Percentiles rank a stretch among this genome's conserved stretches.
These are phyloP conservation scores for Electrona antarctica DNA, from an alignment of 2,113 vertebrate species.

Conservation along the genomic window DNA sequence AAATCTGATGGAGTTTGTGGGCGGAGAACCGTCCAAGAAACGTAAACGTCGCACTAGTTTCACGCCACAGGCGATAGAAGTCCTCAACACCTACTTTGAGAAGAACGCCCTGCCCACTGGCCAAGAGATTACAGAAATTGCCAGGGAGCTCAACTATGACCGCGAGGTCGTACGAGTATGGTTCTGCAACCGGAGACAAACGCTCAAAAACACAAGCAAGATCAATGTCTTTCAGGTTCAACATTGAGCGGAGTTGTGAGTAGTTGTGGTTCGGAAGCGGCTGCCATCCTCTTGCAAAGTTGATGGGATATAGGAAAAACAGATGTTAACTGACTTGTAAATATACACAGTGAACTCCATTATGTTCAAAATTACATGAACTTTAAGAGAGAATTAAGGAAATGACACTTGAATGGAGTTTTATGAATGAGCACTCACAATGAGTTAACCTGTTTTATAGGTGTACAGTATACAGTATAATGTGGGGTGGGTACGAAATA, in stretches of 20 bases:
- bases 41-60: conserved; percentile 95
- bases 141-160: conserved; percentile 97
- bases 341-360: conserved; percentile 3
- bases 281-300: conserved; percentile 15
- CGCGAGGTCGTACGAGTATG: conserved; percentile 94
- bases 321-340: conserved; percentile 34
- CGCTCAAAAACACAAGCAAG: conserved; percentile 97
- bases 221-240: conserved; percentile 93
- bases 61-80: conserved; percentile 95
- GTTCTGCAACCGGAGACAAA: conserved; percentile 98
- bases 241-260: conserved; percentile 48
- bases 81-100: conserved; percentile 95
- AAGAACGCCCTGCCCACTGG: conserved; percentile 94
- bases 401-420: conserved; percentile 14
- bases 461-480: conserved; percentile 29
- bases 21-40: conserved; percentile 95
- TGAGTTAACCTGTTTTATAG: conserved; percentile 40
- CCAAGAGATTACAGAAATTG: conserved; percentile 96
- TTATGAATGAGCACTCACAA: conserved; percentile 32
- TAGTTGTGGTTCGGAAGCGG: not conserved
- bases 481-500: conserved; percentile 36
- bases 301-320: conserved; percentile 27
- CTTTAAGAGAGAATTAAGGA: conserved; percentile 34
- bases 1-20: conserved; percentile 97
- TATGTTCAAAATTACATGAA: conserved; percentile 13